Evolutionary conservation across 2,888 invertebrate genomes (phyloP).

Genomic region (Sphecodes monilicornis): DNA sequence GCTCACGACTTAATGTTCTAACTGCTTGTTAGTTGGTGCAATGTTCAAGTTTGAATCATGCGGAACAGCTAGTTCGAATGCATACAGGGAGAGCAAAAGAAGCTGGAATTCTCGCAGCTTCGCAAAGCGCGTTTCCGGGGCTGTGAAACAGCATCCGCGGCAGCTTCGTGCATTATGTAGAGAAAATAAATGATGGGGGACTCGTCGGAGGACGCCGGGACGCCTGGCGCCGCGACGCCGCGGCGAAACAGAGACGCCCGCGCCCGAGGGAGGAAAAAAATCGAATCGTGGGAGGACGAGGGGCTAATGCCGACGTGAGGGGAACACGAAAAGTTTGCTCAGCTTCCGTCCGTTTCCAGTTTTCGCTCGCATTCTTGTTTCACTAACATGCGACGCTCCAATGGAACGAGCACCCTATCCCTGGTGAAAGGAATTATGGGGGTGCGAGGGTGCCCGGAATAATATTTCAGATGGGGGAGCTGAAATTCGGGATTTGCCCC

Average conservation of each 20-base stretch:
- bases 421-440: not conserved
- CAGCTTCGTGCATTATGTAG: conserved; percentile 69
- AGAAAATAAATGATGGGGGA: conserved; percentile 75
- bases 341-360: not conserved
- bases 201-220: conserved; percentile 73
- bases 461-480: not conserved
- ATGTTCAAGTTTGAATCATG: not conserved
- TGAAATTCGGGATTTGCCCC: not conserved
- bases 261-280: conserved; percentile 20
- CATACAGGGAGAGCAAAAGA: not conserved
- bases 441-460: not conserved
- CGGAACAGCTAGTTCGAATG: not conserved
- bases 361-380: not conserved
- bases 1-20: not conserved
- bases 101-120: not conserved
- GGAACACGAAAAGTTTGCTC: conserved; percentile 8
- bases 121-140: not conserved
- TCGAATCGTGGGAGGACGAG: conserved; percentile 15
- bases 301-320: conserved; percentile 13
- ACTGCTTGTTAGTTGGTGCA: not conserved
- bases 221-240: conserved; percentile 74
- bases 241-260: not conserved
- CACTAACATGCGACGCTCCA: not conserved
- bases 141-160: conserved; percentile 48
- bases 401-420: not conserved